Base-by-base conservation (phyloP, 2,888 invertebrate species). In the Dryobotodes eremita region DNA sequence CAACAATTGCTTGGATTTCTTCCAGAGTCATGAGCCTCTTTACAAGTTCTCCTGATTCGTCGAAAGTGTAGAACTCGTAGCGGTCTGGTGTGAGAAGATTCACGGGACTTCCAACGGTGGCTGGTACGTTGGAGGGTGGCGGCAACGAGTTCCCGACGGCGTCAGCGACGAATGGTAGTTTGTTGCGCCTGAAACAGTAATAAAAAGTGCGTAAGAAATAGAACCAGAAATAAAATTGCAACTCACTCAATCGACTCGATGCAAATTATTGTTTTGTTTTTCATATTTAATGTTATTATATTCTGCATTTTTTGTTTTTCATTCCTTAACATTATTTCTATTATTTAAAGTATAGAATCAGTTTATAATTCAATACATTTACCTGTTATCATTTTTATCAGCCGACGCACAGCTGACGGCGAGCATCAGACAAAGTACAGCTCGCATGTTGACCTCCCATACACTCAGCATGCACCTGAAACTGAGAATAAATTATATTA, bases 21-120 rank as follows among this genome's bases (percentile, higher is more conserved):
- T 98, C 97, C 89, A 98, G 95, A 13, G 98, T 98, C 98, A 99
- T 99, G 55, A 98, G 97, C 80, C 98, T 97, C 91, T 98, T 98
- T 0, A 98, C 98, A 42, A 98, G 97, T 90, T 98, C 98, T 23
- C 98, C 98, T 77, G 98, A 98, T 90, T 98, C 98, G 90, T 98
- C 98, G 90, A 98, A 98, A 0, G 98, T 98, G 92, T 98, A 98
- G 93, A 98, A 99, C 92, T 98, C 98, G 93, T 98, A 98, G 91
- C 98, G 97, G 92, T 98, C 98, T 2, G 98, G 99, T 86, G 98
- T 98, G 11, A 98, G 95, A 1, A 99, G 96, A 89, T 98, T 98
- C 0, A 98, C 98, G 0, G 98, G 98, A 82, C 98, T 98, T n/a
- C 98, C 98, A 5, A 98, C 97, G 83, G 98, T 97, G 11, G 97